Evolutionary conservation across 53 echinoderm and acorn worm genomes (phyloP).

Genomic region (Holothuria scabra): DNA sequence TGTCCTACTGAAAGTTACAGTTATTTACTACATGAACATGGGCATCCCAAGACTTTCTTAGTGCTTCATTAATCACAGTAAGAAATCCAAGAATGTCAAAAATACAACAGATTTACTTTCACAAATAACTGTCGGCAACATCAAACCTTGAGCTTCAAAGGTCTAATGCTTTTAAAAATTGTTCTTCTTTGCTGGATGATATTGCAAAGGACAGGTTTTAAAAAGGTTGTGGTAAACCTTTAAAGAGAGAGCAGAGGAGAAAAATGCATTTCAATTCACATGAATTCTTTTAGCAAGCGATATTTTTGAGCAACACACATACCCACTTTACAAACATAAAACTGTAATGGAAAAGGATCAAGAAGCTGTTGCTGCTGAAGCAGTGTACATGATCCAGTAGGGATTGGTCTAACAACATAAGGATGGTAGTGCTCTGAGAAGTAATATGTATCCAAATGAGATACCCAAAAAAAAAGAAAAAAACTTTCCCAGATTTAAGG

Average conservation of each 20-base stretch:
- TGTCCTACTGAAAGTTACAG: background rate
- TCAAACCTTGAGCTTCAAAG: background rate
- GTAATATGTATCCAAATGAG: background rate
- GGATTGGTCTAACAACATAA: conserved; percentile 15
- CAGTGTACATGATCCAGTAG: background rate
- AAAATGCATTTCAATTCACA: background rate
- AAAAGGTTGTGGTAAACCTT: background rate
- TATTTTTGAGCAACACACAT: conserved; percentile 18
- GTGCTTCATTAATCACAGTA: conserved; percentile 11
- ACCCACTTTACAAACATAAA: background rate
- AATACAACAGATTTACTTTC: background rate
- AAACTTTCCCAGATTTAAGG: conserved; percentile 11
- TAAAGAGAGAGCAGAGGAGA: background rate
- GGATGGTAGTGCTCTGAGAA: conserved; percentile 31
- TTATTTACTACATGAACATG: conserved; percentile 10
- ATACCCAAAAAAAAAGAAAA: conserved; percentile 1
- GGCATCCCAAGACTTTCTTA: background rate
- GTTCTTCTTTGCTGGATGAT: background rate
- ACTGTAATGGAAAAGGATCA: conserved; percentile 14
- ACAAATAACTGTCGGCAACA: background rate
- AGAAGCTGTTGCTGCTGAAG: conserved; percentile 7
- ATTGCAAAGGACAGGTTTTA: background rate
- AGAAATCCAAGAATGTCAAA: background rate
- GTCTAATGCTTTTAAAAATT: conserved; percentile 1
- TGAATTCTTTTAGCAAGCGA: background rate